These are phyloP conservation scores for Amphibalanus amphitrite DNA, from an alignment of 1,140 invertebrate genomes.

Conservation along the genomic window DNA sequence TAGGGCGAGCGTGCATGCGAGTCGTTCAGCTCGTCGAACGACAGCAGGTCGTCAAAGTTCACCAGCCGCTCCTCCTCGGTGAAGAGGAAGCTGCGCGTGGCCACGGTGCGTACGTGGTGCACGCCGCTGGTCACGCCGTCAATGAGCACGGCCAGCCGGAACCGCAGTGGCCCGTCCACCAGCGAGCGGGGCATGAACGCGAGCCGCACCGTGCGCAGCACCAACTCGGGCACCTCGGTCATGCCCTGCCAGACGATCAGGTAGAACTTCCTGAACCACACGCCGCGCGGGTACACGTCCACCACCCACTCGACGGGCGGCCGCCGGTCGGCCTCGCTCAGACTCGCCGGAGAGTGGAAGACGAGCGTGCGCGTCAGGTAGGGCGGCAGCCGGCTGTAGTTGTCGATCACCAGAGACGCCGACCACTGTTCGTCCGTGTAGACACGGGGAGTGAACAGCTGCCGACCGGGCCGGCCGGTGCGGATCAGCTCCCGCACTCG, in stretches of 20 bases:
- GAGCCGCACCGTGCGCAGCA: slow-evolving; percentile 39
- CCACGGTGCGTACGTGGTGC: slow-evolving; percentile 50
- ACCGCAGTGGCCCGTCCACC: slow-evolving; percentile 35
- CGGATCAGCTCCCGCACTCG: slow-evolving; percentile 26
- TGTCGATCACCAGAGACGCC: slow-evolving; percentile 50
- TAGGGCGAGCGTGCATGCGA: slow-evolving; percentile 15
- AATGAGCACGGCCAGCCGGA: slow-evolving; percentile 54
- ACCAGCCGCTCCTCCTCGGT: slow-evolving; percentile 42
- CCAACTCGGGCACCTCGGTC: slow-evolving; percentile 59
- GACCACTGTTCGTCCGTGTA: slow-evolving; percentile 73
- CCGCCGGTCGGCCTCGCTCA: slow-evolving; percentile 37
- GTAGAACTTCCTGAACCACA: slow-evolving; percentile 63
- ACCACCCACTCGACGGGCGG: slow-evolving; percentile 53
- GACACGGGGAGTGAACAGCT: slow-evolving; percentile 63
- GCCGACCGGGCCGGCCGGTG: slow-evolving; percentile 33
- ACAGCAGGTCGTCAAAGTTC: slow-evolving; percentile 59
- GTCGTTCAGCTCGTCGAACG: slow-evolving; percentile 48
- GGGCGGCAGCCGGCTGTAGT: slow-evolving; percentile 48
- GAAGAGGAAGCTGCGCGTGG: slow-evolving; percentile 35
- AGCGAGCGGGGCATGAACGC: slow-evolving; percentile 26
- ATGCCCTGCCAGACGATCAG: slow-evolving; percentile 62
- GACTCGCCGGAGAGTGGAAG: slow-evolving; percentile 48
- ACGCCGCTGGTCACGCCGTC: slow-evolving; percentile 56
- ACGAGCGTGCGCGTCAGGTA: slow-evolving; percentile 64
- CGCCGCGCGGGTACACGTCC: slow-evolving; percentile 52